Evolutionary conservation across 2,113 vertebrate species (phyloP).

Genomic region (Monopterus albus): DNA sequence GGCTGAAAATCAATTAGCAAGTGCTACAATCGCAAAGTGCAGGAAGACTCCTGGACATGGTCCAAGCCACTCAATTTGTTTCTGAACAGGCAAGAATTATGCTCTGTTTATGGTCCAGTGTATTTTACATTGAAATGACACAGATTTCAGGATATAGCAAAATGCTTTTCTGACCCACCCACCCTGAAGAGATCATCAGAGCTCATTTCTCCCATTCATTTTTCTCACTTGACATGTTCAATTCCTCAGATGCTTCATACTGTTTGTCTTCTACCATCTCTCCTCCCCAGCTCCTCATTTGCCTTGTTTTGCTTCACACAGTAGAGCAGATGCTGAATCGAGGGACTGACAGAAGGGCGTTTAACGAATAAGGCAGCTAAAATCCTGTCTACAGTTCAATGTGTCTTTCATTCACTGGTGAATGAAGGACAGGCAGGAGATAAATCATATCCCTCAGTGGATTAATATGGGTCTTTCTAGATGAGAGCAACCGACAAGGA

Average conservation of each 20-base stretch:
- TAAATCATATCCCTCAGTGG: conserved; percentile 72
- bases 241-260: background rate
- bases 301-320: conserved; percentile 19
- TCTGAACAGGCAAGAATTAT: conserved; percentile 50
- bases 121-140: conserved; percentile 10
- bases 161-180: conserved; percentile 27
- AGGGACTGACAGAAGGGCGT: conserved; percentile 38
- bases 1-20: conserved; percentile 76
- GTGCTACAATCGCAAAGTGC: conserved; percentile 58
- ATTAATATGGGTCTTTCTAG: conserved; percentile 57
- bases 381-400: conserved; percentile 53
- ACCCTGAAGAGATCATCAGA: conserved; percentile 10
- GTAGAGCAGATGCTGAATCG: conserved; percentile 20
- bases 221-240: conserved; percentile 2
- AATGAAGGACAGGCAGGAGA: conserved; percentile 68
- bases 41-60: conserved; percentile 60
- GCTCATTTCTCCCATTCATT: conserved; percentile 4
- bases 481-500: conserved; percentile 71
- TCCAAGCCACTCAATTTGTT: conserved; percentile 64
- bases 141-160: background rate
- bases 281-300: conserved; percentile 5
- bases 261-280: conserved; percentile 10
- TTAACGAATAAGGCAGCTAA: conserved; percentile 41
- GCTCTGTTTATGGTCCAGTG: conserved; percentile 7
- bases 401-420: conserved; percentile 56